These are phyloP conservation scores for Tachystola acroxantha DNA, from an alignment of 2,888 invertebrate genomes.

Conservation along the genomic window DNA sequence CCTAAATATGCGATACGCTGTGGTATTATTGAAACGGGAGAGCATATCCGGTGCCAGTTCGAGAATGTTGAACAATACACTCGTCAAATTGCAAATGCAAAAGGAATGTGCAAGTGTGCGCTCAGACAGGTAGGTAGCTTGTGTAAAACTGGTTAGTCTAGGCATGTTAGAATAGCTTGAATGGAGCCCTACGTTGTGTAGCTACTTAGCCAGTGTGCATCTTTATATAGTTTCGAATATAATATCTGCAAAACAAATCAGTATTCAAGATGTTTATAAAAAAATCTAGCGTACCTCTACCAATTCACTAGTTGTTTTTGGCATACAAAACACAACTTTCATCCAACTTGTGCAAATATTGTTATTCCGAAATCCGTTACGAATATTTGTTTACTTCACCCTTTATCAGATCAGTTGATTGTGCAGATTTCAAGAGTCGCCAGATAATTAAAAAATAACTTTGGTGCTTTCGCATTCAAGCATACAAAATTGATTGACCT, in stretches of 20 bases:
- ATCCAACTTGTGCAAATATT: too few relatives aligned
- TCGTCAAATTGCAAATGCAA: constrained; percentile 40
- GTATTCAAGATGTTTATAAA: too few relatives aligned
- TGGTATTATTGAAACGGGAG: background rate
- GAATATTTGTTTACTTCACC: too few relatives aligned
- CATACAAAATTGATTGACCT: constrained; percentile 1
- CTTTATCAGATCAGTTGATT: too few relatives aligned
- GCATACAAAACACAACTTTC: too few relatives aligned
- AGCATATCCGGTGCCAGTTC: constrained; percentile 41
- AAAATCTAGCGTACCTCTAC: too few relatives aligned
- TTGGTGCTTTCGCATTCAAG: constrained; percentile 1
- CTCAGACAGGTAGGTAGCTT: constrained; percentile 22
- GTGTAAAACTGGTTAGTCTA: constrained; percentile 45
- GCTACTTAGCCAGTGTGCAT: too few relatives aligned
- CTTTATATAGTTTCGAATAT: too few relatives aligned
- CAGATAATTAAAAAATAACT: background rate
- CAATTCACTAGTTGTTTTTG: too few relatives aligned
- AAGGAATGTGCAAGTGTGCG: constrained; percentile 24
- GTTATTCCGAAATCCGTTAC: too few relatives aligned
- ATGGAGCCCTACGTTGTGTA: background rate
- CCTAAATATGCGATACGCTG: constrained; percentile 13
- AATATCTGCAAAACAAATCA: too few relatives aligned
- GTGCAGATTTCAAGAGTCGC: too few relatives aligned
- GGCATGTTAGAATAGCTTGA: constrained; percentile 11
- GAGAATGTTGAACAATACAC: constrained; percentile 38